Base-by-base conservation (phyloP, 1,140 invertebrate genomes). In the Zaprionus ornatus region DNA sequence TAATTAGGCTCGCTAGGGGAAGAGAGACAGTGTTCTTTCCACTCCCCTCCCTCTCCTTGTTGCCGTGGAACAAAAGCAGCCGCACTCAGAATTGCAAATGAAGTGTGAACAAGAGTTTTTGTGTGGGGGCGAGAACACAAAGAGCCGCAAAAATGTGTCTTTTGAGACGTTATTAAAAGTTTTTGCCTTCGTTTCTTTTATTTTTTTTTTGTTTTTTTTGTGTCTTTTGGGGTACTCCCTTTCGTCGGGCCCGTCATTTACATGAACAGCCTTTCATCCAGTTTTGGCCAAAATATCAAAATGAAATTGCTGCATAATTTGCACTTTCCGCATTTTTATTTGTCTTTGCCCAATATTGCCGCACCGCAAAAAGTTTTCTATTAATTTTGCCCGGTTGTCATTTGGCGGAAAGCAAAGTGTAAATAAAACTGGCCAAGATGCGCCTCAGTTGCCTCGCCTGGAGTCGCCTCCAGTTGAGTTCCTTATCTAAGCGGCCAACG, bases 281-380 rank as follows among this genome's bases (percentile, higher is more conserved):
- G 66, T 68, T 62, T 77, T 69, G 64, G 62, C 68, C 67, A 79
- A 88, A 88, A 90, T 90, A 90, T 90, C 85, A 90, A 90, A 90
- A 90, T 90, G 85, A 90, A 90, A 90, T 90, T 90, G 85, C 85
- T 90, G 85, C 85, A 90, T 90, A 90, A 90, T 90, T 90, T 90
- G 85, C 82, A 77, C 81, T 85, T 90, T 81, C 81, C 84, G 81
- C 85, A 73, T 74, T 75, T 76, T 76, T 72, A 48, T 80, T 83
- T 67, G 68, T 80, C 67, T 75, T 88, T 85, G 82, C 64, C 73
- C 68, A 79, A 71, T 82, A 80, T 83, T 62, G 77, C 72, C 63
- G 13, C 60, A 60, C 64, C 35, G 52, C 48, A 56, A 37, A 90
- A 90, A 90, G 68, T 90, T 90, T 90, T 90, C 85, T 90, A 90